These are phyloP conservation scores for Pungitius pungitius DNA, from an alignment of 2,113 vertebrate genomes.

Conservation along the genomic window DNA sequence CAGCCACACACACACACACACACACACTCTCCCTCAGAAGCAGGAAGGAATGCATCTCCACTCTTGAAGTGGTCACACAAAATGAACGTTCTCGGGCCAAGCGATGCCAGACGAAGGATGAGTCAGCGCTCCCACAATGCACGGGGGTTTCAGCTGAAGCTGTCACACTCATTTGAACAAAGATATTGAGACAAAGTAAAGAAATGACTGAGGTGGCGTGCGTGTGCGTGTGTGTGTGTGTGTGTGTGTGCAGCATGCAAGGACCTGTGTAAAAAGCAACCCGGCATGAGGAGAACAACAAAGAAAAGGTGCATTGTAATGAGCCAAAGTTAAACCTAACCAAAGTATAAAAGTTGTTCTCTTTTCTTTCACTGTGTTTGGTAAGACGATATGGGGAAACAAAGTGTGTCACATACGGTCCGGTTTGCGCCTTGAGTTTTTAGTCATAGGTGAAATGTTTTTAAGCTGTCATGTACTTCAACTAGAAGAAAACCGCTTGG, in stretches of 20 bases:
- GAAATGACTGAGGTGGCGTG: constrained; percentile 38
- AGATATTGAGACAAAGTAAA: constrained; percentile 26
- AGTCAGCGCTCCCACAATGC: constrained; percentile 58
- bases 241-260: constrained; percentile 48
- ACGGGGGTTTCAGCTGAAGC: constrained; percentile 18
- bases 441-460: neutral
- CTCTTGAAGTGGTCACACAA: constrained; percentile 47
- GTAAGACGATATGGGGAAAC: neutral
- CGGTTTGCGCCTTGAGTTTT: neutral
- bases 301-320: constrained; percentile 3
- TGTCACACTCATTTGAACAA: constrained; percentile 38
- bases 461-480: neutral
- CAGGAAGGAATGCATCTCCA: constrained; percentile 50
- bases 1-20: constrained; percentile 11
- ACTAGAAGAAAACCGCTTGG: neutral
- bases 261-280: constrained; percentile 53
- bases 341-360: neutral
- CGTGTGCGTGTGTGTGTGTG: constrained; percentile 7
- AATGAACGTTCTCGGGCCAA: constrained; percentile 22
- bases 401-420: neutral
- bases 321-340: neutral
- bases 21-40: constrained; percentile 3
- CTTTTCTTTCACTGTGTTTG: neutral
- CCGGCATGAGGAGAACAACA: constrained; percentile 19
- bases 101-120: constrained; percentile 50